Evolutionary conservation across 2,797 vertebrate genomes (phyloP).

Genomic region (Menidia menidia): DNA sequence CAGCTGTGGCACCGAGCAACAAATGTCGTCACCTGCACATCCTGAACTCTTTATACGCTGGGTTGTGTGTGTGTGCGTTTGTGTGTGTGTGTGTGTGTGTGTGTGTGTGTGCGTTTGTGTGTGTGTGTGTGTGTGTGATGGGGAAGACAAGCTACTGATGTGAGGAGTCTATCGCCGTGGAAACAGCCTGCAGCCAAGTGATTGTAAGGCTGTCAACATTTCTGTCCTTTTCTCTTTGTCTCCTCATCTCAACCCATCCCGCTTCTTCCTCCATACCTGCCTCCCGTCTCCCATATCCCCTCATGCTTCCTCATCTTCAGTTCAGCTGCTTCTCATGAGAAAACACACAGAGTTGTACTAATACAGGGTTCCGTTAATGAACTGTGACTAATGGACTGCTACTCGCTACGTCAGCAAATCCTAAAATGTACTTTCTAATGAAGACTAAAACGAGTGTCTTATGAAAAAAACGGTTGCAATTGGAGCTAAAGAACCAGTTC

Average conservation of each 20-base stretch:
- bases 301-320: background rate
- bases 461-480: too few relatives aligned
- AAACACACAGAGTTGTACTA: background rate
- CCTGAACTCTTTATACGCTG: background rate
- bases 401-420: too few relatives aligned
- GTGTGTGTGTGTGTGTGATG: constrained; percentile 14
- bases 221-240: constrained; percentile 29
- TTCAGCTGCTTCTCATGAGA: background rate
- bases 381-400: too few relatives aligned
- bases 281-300: background rate
- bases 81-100: constrained; percentile 17
- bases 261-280: too few relatives aligned
- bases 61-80: constrained; percentile 14
- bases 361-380: too few relatives aligned
- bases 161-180: constrained; percentile 64
- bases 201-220: constrained; percentile 40
- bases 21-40: constrained; percentile 55
- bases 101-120: constrained; percentile 18
- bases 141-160: constrained; percentile 39
- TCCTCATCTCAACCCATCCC: background rate
- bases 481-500: too few relatives aligned
- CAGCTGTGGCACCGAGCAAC: constrained; percentile 48
- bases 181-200: constrained; percentile 59
- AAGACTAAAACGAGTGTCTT: too few relatives aligned
- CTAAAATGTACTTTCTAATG: too few relatives aligned